phyloP scores from a whole-genome alignment of 2,113 vertebrate genomes.

The Centropus bengalensis region DNA sequence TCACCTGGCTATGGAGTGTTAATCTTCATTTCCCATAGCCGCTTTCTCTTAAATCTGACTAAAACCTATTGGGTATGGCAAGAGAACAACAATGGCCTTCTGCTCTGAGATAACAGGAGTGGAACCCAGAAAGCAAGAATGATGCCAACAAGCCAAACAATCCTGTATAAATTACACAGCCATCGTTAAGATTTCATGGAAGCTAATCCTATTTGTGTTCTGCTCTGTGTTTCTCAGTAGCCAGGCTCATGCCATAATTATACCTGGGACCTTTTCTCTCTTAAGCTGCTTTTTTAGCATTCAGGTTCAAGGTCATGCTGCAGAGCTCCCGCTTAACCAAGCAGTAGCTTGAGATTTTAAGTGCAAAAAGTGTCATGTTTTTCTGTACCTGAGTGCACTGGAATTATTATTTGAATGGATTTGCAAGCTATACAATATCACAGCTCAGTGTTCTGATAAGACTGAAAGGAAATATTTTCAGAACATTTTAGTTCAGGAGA shows the following conservation, averaged over 20 bases:
- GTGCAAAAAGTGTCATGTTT: not conserved
- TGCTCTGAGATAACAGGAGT: conserved; percentile 8
- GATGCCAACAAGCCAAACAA: conserved; percentile 1
- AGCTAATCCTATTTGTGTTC: conserved; percentile 42
- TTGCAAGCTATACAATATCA: not conserved
- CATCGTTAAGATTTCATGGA: not conserved
- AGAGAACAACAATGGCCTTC: not conserved
- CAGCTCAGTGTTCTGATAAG: not conserved
- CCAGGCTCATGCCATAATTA: not conserved
- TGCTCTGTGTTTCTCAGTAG: not conserved
- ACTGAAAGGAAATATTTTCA: not conserved
- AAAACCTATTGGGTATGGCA: not conserved
- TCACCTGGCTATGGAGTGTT: conserved; percentile 3
- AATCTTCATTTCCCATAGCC: conserved; percentile 32
- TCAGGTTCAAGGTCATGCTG: not conserved
- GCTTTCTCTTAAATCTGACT: conserved; percentile 22
- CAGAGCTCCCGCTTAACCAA: not conserved
- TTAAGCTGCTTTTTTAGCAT: not conserved
- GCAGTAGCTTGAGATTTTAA: not conserved
- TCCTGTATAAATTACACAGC: conserved; percentile 24
- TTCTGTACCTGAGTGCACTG: not conserved
- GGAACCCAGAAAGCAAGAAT: not conserved
- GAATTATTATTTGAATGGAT: conserved; percentile 13
- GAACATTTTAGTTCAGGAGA: not conserved
- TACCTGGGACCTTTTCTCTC: conserved; percentile 4